Evolutionary conservation across 2,888 invertebrate genomes (phyloP).

Genomic region (Caenorhabditis angaria): DNA sequence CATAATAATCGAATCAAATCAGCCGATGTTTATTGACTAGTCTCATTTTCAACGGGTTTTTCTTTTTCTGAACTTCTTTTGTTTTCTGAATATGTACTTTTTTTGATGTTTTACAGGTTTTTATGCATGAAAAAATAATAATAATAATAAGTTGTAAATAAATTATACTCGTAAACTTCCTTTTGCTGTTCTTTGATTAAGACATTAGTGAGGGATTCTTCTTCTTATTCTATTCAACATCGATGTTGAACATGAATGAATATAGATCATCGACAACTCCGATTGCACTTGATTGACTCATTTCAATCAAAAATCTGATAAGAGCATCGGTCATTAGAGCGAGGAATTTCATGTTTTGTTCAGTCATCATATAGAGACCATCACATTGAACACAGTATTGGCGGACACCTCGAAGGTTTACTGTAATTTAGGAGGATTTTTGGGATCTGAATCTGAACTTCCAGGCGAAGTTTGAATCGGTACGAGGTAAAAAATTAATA

Average conservation of each 20-base stretch:
- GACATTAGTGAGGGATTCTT: too few species aligned
- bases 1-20: conserved; percentile 1
- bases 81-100: background rate
- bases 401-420: conserved; percentile 47
- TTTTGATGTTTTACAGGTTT: background rate
- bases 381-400: conserved; percentile 56
- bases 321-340: conserved; percentile 49
- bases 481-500: too few species aligned
- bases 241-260: conserved; percentile 35
- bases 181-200: too few species aligned
- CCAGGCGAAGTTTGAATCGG: too few species aligned
- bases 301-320: conserved; percentile 45
- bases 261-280: conserved; percentile 38
- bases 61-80: background rate
- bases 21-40: background rate
- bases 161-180: background rate
- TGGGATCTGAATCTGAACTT: background rate
- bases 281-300: conserved; percentile 31
- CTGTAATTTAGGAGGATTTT: conserved; percentile 28
- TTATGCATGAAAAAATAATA: background rate
- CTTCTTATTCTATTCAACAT: conserved; percentile 25
- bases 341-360: conserved; percentile 50
- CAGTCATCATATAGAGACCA: conserved; percentile 54
- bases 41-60: background rate
- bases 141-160: background rate